phyloP scores from a whole-genome alignment of 2,797 vertebrate genomes.

The Melanogrammus aeglefinus region DNA sequence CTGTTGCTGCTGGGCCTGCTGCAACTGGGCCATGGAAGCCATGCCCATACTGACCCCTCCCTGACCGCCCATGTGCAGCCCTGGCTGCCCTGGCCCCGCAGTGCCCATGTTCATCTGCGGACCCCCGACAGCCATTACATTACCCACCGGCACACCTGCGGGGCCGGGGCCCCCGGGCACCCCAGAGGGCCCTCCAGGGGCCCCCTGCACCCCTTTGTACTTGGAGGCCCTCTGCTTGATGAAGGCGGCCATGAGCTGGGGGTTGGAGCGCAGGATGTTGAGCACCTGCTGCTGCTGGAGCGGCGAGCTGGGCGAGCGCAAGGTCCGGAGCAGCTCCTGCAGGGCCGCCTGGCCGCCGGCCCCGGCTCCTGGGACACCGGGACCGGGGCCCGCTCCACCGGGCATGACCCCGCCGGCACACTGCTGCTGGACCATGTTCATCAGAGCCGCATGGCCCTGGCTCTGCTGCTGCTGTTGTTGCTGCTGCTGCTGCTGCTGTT shows the following conservation, averaged over 20 bases:
- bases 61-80: slow-evolving; percentile 83
- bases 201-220: slow-evolving; percentile 73
- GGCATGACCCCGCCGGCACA: slow-evolving; percentile 56
- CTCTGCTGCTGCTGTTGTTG: slow-evolving; percentile 73
- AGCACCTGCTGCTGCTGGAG: slow-evolving; percentile 97
- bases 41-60: slow-evolving; percentile 69
- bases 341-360: slow-evolving; percentile 82
- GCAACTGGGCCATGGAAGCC: slow-evolving; percentile 66
- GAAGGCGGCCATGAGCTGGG: slow-evolving; percentile 93
- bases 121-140: slow-evolving; percentile 59
- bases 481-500: slow-evolving; percentile 74
- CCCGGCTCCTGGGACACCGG: slow-evolving; percentile 66
- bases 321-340: slow-evolving; percentile 89
- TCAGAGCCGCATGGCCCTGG: slow-evolving; percentile 57
- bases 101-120: slow-evolving; percentile 67
- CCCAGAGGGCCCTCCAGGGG: slow-evolving; percentile 46
- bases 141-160: slow-evolving; percentile 62
- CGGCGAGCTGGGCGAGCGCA: slow-evolving; percentile 92
- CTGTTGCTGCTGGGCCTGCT: slow-evolving; percentile 62
- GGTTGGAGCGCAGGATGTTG: slow-evolving; percentile 91
- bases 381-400: slow-evolving; percentile 37
- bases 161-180: slow-evolving; percentile 55
- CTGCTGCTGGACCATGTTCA: slow-evolving; percentile 65
- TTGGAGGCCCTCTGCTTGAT: slow-evolving; percentile 94
- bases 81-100: slow-evolving; percentile 65